Evolutionary conservation across 2,113 vertebrate genomes (phyloP).

Genomic region (Gasterosteus nipponicus): DNA sequence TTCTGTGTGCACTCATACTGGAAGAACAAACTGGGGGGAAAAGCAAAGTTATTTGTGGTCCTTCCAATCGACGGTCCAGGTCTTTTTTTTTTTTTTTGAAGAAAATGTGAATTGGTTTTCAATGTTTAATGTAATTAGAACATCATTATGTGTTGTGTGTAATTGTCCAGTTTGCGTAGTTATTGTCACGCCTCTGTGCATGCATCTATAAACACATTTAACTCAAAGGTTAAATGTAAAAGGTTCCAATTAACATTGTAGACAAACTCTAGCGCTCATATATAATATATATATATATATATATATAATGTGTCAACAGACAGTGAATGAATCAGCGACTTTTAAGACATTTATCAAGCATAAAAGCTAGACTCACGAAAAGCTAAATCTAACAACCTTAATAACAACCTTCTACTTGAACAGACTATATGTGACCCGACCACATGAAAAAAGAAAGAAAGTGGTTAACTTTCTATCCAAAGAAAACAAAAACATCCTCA

Average conservation of each 20-base stretch:
- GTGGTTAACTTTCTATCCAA: background rate
- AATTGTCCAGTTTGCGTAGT: background rate
- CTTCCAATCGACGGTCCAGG: background rate
- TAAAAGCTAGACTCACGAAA: no score
- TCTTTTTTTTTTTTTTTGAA: no score
- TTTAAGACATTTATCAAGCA: no score
- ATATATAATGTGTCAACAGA: no score
- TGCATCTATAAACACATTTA: background rate
- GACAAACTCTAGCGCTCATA: background rate
- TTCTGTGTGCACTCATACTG: constrained; percentile 49
- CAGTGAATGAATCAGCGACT: no score
- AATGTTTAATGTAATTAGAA: background rate
- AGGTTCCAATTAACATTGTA: background rate
- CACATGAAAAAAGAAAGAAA: background rate
- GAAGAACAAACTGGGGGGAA: constrained; percentile 1
- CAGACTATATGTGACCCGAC: constrained; percentile 1
- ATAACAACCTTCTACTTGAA: constrained; percentile 13
- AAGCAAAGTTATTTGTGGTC: background rate
- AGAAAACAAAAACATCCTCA: constrained; percentile 35
- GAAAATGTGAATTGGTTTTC: background rate
- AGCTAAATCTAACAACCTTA: background rate
- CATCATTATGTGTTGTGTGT: background rate
- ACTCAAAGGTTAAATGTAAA: background rate
- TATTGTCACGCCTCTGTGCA: background rate
- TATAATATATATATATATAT: no score